Percentiles rank a stretch among this genome's conserved stretches.
These are phyloP conservation scores for Siniperca chuatsi DNA, from an alignment of 2,113 vertebrate genomes.

Conservation along the genomic window DNA sequence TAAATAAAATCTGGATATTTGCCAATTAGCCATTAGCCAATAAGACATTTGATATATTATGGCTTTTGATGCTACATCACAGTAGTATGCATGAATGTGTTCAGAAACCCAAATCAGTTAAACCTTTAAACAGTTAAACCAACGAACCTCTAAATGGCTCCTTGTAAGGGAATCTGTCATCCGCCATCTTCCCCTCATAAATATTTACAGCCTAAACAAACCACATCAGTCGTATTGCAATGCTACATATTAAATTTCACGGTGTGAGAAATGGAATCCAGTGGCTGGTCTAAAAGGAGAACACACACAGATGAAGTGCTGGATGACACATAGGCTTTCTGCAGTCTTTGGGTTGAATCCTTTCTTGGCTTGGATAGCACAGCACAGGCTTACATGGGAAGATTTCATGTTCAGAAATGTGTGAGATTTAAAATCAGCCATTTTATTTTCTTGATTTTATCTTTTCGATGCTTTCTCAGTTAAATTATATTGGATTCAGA, in stretches of 20 bases:
- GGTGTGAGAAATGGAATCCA: neutral
- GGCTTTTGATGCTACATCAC: neutral
- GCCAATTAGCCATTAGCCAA: too few species aligned
- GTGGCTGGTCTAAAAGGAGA: neutral
- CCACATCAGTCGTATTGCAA: neutral
- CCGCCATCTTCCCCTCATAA: neutral
- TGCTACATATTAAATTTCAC: neutral
- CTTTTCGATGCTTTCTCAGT: neutral
- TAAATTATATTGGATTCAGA: neutral
- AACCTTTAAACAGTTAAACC: neutral
- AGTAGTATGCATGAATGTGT: neutral
- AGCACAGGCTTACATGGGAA: neutral
- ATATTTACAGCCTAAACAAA: neutral
- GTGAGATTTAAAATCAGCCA: neutral
- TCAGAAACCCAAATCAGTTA: neutral
- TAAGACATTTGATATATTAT: too few species aligned
- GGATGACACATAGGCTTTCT: neutral
- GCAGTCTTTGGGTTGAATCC: neutral
- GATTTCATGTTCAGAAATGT: neutral
- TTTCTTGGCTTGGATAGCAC: neutral
- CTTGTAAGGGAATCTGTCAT: neutral
- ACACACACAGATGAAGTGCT: neutral
- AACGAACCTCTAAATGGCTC: neutral
- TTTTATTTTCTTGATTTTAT: neutral
- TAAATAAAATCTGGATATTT: too few species aligned